These are phyloP conservation scores for Poliocrania exsul DNA, from an alignment of 2,797 vertebrate species.

Conservation along the genomic window DNA sequence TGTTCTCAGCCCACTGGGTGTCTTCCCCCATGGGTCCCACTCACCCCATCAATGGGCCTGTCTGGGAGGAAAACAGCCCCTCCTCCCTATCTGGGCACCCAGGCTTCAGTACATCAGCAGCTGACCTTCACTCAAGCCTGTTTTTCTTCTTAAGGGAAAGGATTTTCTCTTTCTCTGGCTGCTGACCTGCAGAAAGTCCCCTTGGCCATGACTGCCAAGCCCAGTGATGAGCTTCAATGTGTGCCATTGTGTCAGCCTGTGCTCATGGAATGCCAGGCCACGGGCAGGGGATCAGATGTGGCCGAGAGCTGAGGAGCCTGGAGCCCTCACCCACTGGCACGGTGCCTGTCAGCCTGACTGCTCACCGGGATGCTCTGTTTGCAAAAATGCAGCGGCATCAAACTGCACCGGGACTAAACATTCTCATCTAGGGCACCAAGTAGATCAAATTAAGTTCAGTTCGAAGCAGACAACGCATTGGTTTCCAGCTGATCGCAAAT, in stretches of 20 bases:
- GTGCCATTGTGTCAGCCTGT: background rate
- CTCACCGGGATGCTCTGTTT: fast-evolving
- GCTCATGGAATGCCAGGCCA: background rate
- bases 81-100: background rate
- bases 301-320: background rate
- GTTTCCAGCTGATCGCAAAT: background rate
- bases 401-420: background rate
- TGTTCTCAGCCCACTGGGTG: background rate
- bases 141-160: background rate
- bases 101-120: fast-evolving
- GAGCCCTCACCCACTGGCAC: background rate
- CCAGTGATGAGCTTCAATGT: fast-evolving
- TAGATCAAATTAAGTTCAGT: background rate
- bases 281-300: fast-evolving
- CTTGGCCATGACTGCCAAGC: background rate
- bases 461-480: fast-evolving
- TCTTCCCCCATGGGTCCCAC: fast-evolving
- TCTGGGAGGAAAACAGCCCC: background rate
- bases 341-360: background rate
- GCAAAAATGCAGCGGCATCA: background rate
- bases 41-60: fast-evolving
- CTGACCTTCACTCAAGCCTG: background rate
- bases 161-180: background rate
- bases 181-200: background rate
- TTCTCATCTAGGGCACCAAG: background rate